These are phyloP conservation scores for Spermophilus dauricus DNA, from an alignment of 2,113 vertebrate species.

Conservation along the genomic window DNA sequence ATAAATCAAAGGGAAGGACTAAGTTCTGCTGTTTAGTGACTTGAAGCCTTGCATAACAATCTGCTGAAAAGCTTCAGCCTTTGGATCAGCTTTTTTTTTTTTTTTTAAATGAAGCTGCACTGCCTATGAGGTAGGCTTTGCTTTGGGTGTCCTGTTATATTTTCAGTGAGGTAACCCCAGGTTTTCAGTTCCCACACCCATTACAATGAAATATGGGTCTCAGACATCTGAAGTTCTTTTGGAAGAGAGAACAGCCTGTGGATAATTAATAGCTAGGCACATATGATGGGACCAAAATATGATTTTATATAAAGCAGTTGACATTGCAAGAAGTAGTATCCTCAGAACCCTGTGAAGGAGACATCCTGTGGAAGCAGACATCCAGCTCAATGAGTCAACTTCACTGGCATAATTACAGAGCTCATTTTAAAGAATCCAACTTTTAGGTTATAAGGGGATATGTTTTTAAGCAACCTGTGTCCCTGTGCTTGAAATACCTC, in stretches of 20 bases:
- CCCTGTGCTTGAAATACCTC: not conserved
- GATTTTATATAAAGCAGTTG: not conserved
- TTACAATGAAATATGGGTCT: slow-evolving; percentile 45
- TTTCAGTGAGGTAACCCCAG: not conserved
- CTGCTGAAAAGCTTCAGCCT: slow-evolving; percentile 68
- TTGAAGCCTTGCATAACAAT: slow-evolving; percentile 76
- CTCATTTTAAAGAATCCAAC: slow-evolving; percentile 3
- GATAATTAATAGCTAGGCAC: slow-evolving; percentile 54
- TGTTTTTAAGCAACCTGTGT: not conserved
- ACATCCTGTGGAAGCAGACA: not conserved
- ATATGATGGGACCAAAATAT: slow-evolving; percentile 1
- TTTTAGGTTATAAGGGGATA: not conserved
- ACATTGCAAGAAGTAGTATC: not conserved
- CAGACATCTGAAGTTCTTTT: slow-evolving; percentile 54
- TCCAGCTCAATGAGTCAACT: not conserved
- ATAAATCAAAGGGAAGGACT: slow-evolving; percentile 54
- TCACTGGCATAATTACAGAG: not conserved
- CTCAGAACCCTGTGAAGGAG: not conserved
- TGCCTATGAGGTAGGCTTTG: slow-evolving; percentile 47
- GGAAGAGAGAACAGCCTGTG: slow-evolving; percentile 21
- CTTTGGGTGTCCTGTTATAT: not conserved
- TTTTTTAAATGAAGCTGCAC: not conserved
- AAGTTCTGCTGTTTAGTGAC: slow-evolving; percentile 55
- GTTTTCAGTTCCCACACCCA: not conserved
- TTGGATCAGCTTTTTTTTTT: slow-evolving; percentile 1